Evolutionary conservation across 2,113 vertebrate species (phyloP), one percentile per base, ranked within the genome.

Genomic region (Pseudopodoces humilis): DNA sequence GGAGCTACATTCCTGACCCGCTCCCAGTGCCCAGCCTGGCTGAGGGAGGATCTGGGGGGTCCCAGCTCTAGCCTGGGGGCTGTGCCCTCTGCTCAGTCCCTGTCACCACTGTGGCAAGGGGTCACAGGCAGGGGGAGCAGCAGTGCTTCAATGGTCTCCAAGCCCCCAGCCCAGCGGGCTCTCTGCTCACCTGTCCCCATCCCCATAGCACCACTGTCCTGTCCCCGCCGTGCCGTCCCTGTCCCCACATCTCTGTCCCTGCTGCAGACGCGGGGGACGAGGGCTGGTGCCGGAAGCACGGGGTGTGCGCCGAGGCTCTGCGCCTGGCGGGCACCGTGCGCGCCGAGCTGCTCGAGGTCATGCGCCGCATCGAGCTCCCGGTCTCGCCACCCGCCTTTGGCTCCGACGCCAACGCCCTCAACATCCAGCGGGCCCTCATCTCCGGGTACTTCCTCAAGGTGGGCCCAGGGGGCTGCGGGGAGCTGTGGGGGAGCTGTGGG

Each of bases 381-480:
- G 88, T 99, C 43, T 99, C 99, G 1, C 98, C 98, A 0, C 98
- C 99, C 0, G 98, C 98, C 44, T 99, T 99, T 5, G 99, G 99
- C 83, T 98, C 98, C 2, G 98, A 99, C 21, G 97, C 98, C 98
- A 99, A 99, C 79, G 88, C 98, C 90, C 98, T 97, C 13, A 98
- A 99, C 68, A 98, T 99, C 93, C 99, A 99, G 96, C 98, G 98
- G n/a, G 99, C 99, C 0, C 98, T 99, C 94, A 97, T 99, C 97
- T 99, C 99, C 0, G 99, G 99, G 16, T 99, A 99, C 97, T 99
- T 99, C 96, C 99, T 99, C 85, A 98, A 99, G 98, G 99, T 99
- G 82, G 19, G 94, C 37, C 1, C 11, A 1, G 56, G 41, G 39
- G 21, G 19, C n/a, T 3, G 16, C 1, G 3, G 53, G 33, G 35